A percentile compares a stretch with the other conserved stretches of the same genome.
These are phyloP conservation scores for Dicyrtoma fusca DNA, from an alignment of 2,888 invertebrate genomes.

Conservation along the genomic window DNA sequence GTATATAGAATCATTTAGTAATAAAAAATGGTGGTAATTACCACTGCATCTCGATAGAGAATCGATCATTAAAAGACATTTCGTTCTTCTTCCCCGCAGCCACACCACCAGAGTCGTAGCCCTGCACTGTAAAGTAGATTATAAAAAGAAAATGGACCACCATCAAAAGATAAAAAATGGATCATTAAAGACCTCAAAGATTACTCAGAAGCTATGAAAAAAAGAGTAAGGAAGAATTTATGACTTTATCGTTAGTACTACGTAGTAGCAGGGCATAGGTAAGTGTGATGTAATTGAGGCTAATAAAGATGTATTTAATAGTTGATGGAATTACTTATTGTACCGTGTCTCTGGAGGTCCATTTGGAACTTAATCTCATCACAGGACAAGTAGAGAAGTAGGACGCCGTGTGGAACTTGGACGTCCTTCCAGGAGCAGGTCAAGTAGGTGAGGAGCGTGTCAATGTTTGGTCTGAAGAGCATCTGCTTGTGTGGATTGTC, in stretches of 20 bases:
- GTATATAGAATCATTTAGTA: neutral
- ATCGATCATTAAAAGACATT: conserved; percentile 29
- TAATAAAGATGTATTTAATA: too few species aligned
- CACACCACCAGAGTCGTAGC: conserved; percentile 89
- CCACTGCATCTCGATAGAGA: conserved; percentile 64
- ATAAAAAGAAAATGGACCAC: too few species aligned
- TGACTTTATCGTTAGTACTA: too few species aligned
- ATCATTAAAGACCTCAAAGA: too few species aligned
- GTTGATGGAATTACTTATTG: too few species aligned
- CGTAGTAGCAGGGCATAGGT: too few species aligned
- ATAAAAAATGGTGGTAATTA: conserved; percentile 56
- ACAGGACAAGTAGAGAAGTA: conserved; percentile 90
- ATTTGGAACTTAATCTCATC: conserved; percentile 63
- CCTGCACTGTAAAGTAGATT: conserved; percentile 12
- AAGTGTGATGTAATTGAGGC: too few species aligned
- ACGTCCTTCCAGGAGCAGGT: conserved; percentile 90
- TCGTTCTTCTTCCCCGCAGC: conserved; percentile 79
- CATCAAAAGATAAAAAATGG: too few species aligned
- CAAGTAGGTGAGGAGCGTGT: conserved; percentile 79
- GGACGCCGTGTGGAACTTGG: conserved; percentile 79
- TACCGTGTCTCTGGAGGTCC: conserved; percentile 33
- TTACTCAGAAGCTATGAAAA: too few species aligned
- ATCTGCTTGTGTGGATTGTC: conserved; percentile 97
- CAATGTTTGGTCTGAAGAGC: conserved; percentile 91
- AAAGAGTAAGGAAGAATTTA: too few species aligned